A percentile compares a stretch with the other conserved stretches of the same genome.
phyloP scores from a whole-genome alignment of 2,113 vertebrate species.

The Danio rerio region DNA sequence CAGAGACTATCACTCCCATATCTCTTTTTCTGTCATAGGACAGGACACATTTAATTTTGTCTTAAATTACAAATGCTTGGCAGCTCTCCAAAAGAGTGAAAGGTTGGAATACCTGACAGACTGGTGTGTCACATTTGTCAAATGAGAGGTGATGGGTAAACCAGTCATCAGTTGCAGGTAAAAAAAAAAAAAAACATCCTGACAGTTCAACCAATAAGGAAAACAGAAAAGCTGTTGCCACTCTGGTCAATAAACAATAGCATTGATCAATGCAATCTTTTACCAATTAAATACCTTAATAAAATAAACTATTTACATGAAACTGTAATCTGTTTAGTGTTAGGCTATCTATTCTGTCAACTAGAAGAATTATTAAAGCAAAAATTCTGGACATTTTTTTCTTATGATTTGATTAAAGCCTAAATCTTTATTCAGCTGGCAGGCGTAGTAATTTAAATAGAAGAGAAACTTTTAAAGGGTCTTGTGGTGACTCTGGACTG shows the following conservation, averaged over 20 bases:
- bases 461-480: constrained; percentile 1
- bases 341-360: constrained; percentile 31
- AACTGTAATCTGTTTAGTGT: constrained; percentile 9
- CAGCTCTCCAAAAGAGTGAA: constrained; percentile 50
- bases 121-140: constrained; percentile 57
- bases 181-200: constrained; percentile 54
- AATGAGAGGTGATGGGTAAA: constrained; percentile 61
- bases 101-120: constrained; percentile 45
- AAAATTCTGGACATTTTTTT: constrained; percentile 27
- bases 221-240: constrained; percentile 20
- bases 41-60: constrained; percentile 60
- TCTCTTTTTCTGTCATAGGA: constrained; percentile 41
- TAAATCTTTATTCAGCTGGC: constrained; percentile 44
- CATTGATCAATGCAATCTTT: constrained; percentile 39
- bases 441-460: constrained; percentile 14
- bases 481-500: constrained; percentile 32
- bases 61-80: constrained; percentile 62
- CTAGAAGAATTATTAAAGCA: constrained; percentile 36
- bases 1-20: constrained; percentile 33
- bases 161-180: constrained; percentile 58
- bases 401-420: constrained; percentile 30
- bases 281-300: constrained; percentile 46
- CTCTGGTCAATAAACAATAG: constrained; percentile 4
- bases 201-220: constrained; percentile 43
- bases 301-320: constrained; percentile 46